Percentiles rank a stretch among this genome's conserved stretches.
Conservation (phyloP, 2,113 vertebrate species). For the Brachyhypopomus gauderio region DNA sequence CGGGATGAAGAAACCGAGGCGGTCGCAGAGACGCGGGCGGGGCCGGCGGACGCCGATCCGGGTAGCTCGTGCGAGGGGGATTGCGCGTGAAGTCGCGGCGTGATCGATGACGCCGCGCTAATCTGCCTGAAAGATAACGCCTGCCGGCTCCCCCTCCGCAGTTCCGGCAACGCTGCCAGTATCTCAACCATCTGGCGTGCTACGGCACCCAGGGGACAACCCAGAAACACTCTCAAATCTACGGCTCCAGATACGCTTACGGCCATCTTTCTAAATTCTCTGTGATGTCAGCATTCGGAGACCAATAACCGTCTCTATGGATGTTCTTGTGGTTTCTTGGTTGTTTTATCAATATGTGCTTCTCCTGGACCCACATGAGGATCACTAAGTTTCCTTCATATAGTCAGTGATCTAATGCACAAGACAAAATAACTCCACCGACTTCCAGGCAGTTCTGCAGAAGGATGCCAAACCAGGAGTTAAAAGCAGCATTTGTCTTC, state of each 20-base stretch:
- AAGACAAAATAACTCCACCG: no score
- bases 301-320: no score
- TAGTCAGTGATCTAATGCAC: no score
- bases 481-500: slow-evolving; percentile 26
- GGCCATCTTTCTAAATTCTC: not conserved
- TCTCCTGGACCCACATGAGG: no score
- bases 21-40: no score
- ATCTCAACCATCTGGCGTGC: slow-evolving; percentile 25
- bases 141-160: slow-evolving; percentile 6
- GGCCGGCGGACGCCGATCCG: no score
- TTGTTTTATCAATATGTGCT: no score
- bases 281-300: no score
- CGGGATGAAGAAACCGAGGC: no score
- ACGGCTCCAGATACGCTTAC: slow-evolving; percentile 16
- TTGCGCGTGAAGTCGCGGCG: slow-evolving; percentile 51
- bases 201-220: slow-evolving; percentile 1
- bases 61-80: not conserved
- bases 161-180: slow-evolving; percentile 40
- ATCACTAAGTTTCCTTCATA: no score
- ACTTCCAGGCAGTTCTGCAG: not conserved
- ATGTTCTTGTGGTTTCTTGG: no score
- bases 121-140: slow-evolving; percentile 52
- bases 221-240: slow-evolving; percentile 22
- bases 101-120: slow-evolving; percentile 56
- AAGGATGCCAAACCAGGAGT: not conserved